These are phyloP conservation scores for Caradrina kadenii DNA, from an alignment of 2,888 invertebrate species.

Conservation along the genomic window DNA sequence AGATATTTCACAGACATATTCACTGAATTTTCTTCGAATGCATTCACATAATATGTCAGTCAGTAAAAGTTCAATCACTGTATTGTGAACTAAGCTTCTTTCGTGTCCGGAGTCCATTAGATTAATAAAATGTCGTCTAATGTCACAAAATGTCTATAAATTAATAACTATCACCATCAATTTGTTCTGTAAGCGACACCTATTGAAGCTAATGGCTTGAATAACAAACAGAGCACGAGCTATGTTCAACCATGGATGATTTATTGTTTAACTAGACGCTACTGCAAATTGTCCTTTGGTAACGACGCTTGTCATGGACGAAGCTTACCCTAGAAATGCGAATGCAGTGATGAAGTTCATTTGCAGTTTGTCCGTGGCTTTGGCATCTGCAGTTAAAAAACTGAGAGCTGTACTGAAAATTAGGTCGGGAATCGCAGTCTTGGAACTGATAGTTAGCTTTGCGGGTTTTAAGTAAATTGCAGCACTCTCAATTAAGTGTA, in stretches of 20 bases:
- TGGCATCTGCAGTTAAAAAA: constrained; percentile 5
- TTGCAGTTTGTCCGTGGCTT: constrained; percentile 31
- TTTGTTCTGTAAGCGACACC: constrained; percentile 47
- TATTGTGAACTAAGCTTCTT: too few relatives aligned
- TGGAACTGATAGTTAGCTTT: constrained; percentile 22
- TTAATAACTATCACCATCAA: constrained; percentile 37
- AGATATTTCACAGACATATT: neutral
- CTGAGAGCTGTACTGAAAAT: constrained; percentile 29
- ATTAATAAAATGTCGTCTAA: constrained; percentile 41
- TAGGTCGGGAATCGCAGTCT: constrained; percentile 23
- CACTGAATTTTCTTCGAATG: neutral
- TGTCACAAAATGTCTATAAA: constrained; percentile 46
- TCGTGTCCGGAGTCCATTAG: neutral
- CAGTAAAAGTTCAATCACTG: too few relatives aligned
- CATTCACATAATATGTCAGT: too few relatives aligned
- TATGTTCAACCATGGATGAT: constrained; percentile 49
- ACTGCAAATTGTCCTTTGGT: constrained; percentile 30
- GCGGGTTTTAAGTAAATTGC: constrained; percentile 31
- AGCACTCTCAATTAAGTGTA: constrained; percentile 22
- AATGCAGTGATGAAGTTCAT: constrained; percentile 29
- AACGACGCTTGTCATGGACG: constrained; percentile 12
- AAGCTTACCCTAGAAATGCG: constrained; percentile 8
- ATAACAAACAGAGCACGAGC: constrained; percentile 53
- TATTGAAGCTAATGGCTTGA: constrained; percentile 61
- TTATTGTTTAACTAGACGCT: constrained; percentile 40